phyloP scores from a whole-genome alignment of 2,113 vertebrate species.

The Jaculus jaculus region DNA sequence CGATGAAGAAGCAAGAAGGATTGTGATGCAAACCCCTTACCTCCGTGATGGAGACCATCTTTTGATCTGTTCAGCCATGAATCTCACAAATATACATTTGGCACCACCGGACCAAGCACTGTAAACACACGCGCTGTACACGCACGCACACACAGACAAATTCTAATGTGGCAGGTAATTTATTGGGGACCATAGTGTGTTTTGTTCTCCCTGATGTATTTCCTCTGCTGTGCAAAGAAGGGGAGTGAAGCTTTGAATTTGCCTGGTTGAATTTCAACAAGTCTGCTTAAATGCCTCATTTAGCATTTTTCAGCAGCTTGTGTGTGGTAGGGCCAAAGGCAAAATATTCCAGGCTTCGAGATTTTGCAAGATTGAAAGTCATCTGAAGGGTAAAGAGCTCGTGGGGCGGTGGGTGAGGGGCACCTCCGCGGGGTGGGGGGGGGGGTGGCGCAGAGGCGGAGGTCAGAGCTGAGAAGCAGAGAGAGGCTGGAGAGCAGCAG shows the following conservation, averaged over 20 bases:
- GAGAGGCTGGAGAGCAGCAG: background rate
- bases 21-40: background rate
- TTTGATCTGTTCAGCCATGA: background rate
- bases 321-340: slow-evolving; percentile 71
- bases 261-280: slow-evolving; percentile 79
- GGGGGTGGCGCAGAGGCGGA: background rate
- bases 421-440: background rate
- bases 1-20: background rate
- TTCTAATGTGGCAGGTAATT: slow-evolving; percentile 45
- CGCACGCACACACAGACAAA: background rate
- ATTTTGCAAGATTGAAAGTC: slow-evolving; percentile 64
- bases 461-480: background rate
- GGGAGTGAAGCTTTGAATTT: slow-evolving; percentile 55
- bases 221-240: slow-evolving; percentile 49
- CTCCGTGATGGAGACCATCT: background rate
- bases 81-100: background rate
- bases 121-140: background rate
- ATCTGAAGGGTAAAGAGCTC: slow-evolving; percentile 52
- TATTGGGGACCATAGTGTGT: background rate
- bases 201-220: slow-evolving; percentile 62
- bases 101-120: background rate
- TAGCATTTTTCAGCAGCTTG: slow-evolving; percentile 79
- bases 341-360: slow-evolving; percentile 71
- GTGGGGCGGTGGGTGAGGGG: background rate
- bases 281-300: slow-evolving; percentile 79